A percentile compares a stretch with the other conserved stretches of the same genome.
Evolutionary conservation across 2,113 vertebrate species (phyloP).

Genomic region (Stercorarius parasiticus): DNA sequence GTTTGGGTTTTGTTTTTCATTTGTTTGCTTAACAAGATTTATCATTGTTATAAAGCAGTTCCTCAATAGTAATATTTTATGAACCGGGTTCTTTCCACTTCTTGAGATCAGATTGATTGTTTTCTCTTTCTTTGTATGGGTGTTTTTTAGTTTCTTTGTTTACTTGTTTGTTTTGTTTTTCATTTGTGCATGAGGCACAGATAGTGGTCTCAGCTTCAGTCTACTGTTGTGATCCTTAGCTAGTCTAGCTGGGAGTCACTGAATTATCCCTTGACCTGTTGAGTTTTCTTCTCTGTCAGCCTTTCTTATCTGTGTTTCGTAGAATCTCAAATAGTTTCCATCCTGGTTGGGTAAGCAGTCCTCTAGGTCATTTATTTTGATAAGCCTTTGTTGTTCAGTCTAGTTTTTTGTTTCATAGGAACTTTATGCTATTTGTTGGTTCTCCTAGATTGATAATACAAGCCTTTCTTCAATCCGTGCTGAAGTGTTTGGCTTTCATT

Average conservation of each 20-base stretch:
- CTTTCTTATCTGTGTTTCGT: neutral
- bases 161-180: neutral
- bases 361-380: neutral
- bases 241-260: neutral
- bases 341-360: neutral
- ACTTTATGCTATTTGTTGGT: neutral
- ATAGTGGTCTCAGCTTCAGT: neutral
- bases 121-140: neutral
- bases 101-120: neutral
- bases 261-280: neutral
- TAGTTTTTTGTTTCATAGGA: neutral
- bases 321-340: neutral
- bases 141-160: neutral
- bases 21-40: neutral
- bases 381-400: neutral
- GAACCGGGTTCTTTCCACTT: neutral
- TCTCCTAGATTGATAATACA: neutral
- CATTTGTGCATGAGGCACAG: neutral
- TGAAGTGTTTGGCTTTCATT: neutral
- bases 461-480: neutral
- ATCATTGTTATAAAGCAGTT: neutral
- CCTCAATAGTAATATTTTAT: neutral
- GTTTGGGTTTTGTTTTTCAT: neutral
- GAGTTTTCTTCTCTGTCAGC: neutral
- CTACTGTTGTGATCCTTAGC: neutral